phyloP scores from a whole-genome alignment of 2,113 vertebrate species.

The Grammatotria lemairii region DNA sequence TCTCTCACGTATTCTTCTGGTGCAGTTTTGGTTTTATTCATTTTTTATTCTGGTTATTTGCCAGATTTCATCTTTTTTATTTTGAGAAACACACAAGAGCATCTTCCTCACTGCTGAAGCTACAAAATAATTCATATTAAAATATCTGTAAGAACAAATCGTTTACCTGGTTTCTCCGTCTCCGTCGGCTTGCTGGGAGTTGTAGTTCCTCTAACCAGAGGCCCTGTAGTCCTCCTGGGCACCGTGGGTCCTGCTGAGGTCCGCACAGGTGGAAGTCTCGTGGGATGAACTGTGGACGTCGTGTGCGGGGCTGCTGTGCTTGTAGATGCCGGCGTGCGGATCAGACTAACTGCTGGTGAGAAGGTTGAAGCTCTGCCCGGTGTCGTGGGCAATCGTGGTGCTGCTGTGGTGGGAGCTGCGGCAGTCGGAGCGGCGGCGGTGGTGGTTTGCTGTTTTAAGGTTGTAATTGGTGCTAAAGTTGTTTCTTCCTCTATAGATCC shows the following conservation, averaged over 20 bases:
- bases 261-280: not conserved
- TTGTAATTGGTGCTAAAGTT: not conserved
- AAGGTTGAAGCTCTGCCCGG: not conserved
- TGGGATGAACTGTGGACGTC: not conserved
- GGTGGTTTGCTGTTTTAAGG: not conserved
- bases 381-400: rapidly evolving
- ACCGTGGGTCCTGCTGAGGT: not conserved
- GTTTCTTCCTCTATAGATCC: not conserved
- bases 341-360: not conserved
- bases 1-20: rapidly evolving
- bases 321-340: not conserved
- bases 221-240: not conserved
- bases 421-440: rapidly evolving
- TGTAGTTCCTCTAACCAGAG: not conserved
- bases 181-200: not conserved
- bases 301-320: not conserved
- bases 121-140: not conserved
- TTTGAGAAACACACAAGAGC: not conserved
- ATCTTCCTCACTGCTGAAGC: not conserved
- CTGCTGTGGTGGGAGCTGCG: not conserved
- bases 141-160: not conserved
- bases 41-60: not conserved
- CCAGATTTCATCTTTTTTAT: rapidly evolving
- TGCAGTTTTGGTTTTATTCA: rapidly evolving
- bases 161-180: slow-evolving; percentile 37